Percentiles rank a stretch among this genome's conserved stretches.
Conservation (phyloP, 1,140 invertebrate genomes). For the Pinna nobilis region DNA sequence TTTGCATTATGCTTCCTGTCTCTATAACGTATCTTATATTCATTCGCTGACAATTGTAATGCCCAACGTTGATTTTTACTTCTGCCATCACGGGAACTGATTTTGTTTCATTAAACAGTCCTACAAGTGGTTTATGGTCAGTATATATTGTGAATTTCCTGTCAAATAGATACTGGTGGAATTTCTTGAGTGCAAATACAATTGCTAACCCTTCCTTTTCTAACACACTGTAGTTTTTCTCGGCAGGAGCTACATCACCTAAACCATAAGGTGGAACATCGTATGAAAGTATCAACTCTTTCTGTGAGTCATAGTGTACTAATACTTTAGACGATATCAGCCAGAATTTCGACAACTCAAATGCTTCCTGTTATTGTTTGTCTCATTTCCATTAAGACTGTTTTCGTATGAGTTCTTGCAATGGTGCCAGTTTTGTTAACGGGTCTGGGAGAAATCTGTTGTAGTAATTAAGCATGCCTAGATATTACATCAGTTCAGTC, state of each 20-base stretch:
- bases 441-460: conserved; percentile 49
- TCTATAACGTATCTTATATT: conserved; percentile 71
- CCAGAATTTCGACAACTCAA: conserved; percentile 36
- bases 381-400: conserved; percentile 39
- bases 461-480: conserved; percentile 62
- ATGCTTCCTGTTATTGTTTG: conserved; percentile 37
- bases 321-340: conserved; percentile 62
- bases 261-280: conserved; percentile 76
- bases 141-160: too few relatives aligned
- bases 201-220: conserved; percentile 16
- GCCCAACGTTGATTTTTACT: conserved; percentile 17
- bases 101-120: conserved; percentile 6
- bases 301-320: conserved; percentile 70
- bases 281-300: conserved; percentile 71
- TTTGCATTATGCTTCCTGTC: too few relatives aligned
- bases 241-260: conserved; percentile 71
- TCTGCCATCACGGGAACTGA: conserved; percentile 2
- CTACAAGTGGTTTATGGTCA: conserved; percentile 43
- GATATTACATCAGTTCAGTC: conserved; percentile 28
- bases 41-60: conserved; percentile 61
- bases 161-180: conserved; percentile 76
- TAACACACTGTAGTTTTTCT: conserved; percentile 77
- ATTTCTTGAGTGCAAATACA: conserved; percentile 63
- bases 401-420: conserved; percentile 42
- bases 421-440: conserved; percentile 32